Base-by-base conservation (phyloP, 2,113 vertebrate genomes). In the Phylloscopus whistleri region DNA sequence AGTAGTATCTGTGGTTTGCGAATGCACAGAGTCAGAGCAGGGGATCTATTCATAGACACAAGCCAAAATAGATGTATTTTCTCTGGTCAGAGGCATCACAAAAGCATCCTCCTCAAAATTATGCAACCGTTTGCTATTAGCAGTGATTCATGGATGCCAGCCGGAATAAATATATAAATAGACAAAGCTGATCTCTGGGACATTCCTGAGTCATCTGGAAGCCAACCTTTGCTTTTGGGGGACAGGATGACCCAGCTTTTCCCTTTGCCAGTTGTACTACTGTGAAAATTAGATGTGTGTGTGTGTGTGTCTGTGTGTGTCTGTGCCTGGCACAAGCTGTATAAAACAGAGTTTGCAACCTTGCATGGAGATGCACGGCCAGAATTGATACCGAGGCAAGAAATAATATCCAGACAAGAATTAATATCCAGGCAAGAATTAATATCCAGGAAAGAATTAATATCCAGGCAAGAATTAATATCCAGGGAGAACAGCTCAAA, bases 31-130 rank as follows among this genome's bases (percentile, higher is more conserved):
- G 84, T 58, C 78, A 88, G 84, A 92, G 89, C 76, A 81, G 56
- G 30, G 43, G 46, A 69, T 81, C 90, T 92, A 84, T 95, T 90
- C 83, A 93, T 78, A 95, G 87, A 3, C n/a, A 67, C 30, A 33
- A 95, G n/a, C 76, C 64, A 70, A 92, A 93, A 93, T 64, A 91
- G 91, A 87, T 81, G 44, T 26, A 63, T 96, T 89, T 90, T 87
- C 94, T 74, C 76, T 83, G 87, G 79, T 94, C 94, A 94, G 64
- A 88, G 52, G 74, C 80, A 92, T 64, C 82, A 88, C 83, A 85
- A 93, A 96, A 88, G 85, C 90, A 79, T 90, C 77, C n/a, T 87
- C 59, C 84, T 76, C 68, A 41, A 68, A 86, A 93, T 95, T 92
- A 93, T 75, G 85, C 92, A 96, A 93, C 66, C 62, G 22, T 24